Evolutionary conservation across 2,888 invertebrate species (phyloP).

Genomic region (Hirtodrosophila histrioides): DNA sequence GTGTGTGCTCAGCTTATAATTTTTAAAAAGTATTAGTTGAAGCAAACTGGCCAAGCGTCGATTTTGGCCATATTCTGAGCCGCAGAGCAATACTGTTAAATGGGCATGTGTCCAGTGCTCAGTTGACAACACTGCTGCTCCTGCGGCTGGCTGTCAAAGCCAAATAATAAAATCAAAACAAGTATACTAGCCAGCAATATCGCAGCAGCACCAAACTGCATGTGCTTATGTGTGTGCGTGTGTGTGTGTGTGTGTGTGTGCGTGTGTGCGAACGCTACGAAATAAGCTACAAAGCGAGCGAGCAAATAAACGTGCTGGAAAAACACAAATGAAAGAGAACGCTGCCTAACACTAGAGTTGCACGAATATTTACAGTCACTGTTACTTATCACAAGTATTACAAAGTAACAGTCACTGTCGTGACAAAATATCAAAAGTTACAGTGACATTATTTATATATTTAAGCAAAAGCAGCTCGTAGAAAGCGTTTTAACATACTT

Average conservation of each 20-base stretch:
- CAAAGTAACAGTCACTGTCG: too few relatives aligned
- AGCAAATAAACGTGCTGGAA: slow-evolving; percentile 40
- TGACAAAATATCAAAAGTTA: too few relatives aligned
- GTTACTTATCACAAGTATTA: too few relatives aligned
- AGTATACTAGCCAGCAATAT: slow-evolving; percentile 7
- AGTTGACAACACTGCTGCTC: slow-evolving; percentile 9
- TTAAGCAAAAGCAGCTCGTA: too few relatives aligned
- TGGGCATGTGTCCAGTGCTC: background rate
- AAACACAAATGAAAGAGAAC: slow-evolving; percentile 19
- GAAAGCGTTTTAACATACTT: too few relatives aligned
- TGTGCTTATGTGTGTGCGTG: slow-evolving; percentile 12
- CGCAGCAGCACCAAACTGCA: background rate
- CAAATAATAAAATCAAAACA: slow-evolving; percentile 51
- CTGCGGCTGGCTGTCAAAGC: slow-evolving; percentile 10
- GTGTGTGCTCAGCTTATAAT: slow-evolving; percentile 34
- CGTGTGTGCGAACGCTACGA: slow-evolving; percentile 34
- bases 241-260: slow-evolving; percentile 17
- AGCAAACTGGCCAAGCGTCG: background rate
- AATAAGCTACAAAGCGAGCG: slow-evolving; percentile 23
- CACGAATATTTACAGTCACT: too few relatives aligned
- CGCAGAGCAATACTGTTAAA: background rate
- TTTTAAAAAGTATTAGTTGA: slow-evolving; percentile 2
- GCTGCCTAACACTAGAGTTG: slow-evolving; percentile 27
- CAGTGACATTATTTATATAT: too few relatives aligned
- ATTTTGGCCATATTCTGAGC: background rate